Conservation (phyloP, 2,113 vertebrate genomes). For the Nibea coibor region DNA sequence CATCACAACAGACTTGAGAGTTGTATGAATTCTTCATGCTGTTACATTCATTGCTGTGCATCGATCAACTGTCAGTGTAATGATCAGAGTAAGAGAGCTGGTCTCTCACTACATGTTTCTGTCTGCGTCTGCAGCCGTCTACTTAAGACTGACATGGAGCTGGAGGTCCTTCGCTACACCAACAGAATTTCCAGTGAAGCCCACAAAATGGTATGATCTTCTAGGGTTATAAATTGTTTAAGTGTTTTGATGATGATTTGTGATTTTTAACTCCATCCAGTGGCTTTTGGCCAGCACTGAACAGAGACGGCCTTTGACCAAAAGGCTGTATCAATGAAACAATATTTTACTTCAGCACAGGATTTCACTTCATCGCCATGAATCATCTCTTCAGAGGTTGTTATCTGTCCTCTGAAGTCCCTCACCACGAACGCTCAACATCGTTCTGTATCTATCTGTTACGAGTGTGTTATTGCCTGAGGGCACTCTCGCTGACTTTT, state of each 20-base stretch:
- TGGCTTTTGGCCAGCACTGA: slow-evolving; percentile 34
- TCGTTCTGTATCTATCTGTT: background rate
- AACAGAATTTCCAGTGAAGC: slow-evolving; percentile 97
- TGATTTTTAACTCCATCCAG: slow-evolving; percentile 34
- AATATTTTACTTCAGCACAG: slow-evolving; percentile 21
- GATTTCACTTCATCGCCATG: slow-evolving; percentile 20
- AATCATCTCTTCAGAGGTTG: slow-evolving; percentile 15
- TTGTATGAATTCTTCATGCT: background rate
- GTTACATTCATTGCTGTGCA: background rate
- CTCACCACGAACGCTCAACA: background rate
- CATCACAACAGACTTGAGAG: background rate
- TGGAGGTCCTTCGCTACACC: slow-evolving; percentile 96
- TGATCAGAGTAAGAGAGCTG: background rate
- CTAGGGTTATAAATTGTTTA: slow-evolving; percentile 36
- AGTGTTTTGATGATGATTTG: slow-evolving; percentile 3
- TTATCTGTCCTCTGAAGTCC: slow-evolving; percentile 16
- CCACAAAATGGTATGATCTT: slow-evolving; percentile 90
- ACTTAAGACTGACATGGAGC: slow-evolving; percentile 95
- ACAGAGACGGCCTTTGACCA: slow-evolving; percentile 40
- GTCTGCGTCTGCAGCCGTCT: slow-evolving; percentile 86
- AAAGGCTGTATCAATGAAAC: slow-evolving; percentile 49
- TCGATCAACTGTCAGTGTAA: background rate
- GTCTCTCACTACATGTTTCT: slow-evolving; percentile 15
- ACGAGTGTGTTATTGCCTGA: background rate
- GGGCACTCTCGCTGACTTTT: background rate